Percentiles rank a stretch among this genome's conserved stretches.
These are phyloP conservation scores for Sinhomidia bicolor DNA, from an alignment of 2,888 invertebrate species.

Conservation along the genomic window DNA sequence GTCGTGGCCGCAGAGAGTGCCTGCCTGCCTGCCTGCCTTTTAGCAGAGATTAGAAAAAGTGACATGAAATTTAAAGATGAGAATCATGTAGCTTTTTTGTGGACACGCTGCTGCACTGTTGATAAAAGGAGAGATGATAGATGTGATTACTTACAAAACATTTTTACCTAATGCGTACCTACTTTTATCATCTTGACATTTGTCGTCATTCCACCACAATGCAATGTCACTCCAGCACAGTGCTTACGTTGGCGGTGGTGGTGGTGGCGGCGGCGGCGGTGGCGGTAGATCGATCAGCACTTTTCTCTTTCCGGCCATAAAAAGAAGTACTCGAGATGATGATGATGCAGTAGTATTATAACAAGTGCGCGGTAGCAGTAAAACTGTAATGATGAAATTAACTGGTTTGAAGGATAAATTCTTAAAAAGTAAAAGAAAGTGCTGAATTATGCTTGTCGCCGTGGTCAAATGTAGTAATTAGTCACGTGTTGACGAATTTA, in stretches of 20 bases:
- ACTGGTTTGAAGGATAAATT: slow-evolving; percentile 4
- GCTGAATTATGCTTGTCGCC: neutral
- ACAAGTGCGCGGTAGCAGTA: no score
- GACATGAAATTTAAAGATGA: neutral
- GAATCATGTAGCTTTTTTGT: neutral
- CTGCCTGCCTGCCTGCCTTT: no score
- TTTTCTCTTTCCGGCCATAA: neutral
- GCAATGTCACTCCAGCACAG: neutral
- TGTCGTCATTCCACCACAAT: neutral
- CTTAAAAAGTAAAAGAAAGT: neutral
- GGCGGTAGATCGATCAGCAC: neutral
- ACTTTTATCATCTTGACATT: neutral
- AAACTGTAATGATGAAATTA: no score
- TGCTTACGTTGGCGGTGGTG: neutral
- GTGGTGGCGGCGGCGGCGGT: no score
- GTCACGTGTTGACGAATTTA: no score
- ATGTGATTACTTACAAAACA: no score
- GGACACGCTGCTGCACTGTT: neutral
- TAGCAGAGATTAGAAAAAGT: no score
- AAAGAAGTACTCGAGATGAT: no score
- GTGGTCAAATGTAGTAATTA: no score
- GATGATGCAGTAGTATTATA: no score
- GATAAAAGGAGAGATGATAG: neutral
- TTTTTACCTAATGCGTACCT: no score
- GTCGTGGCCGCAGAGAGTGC: no score